Evolutionary conservation across 2,113 vertebrate genomes (phyloP), one percentile per base, ranked within the genome.

Genomic region (Gambusia holbrooki): DNA sequence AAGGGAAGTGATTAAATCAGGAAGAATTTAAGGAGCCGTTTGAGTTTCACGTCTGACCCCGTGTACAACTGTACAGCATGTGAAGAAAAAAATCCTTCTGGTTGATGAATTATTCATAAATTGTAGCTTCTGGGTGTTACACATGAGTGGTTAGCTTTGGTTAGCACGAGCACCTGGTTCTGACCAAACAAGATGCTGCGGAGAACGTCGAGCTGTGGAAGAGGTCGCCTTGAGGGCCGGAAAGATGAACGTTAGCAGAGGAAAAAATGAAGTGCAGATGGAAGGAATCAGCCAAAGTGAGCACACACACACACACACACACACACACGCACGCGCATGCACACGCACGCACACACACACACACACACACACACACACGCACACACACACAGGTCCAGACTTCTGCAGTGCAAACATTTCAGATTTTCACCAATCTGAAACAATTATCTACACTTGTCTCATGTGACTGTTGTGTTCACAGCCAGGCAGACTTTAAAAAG

Each of bases 71-170:
- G 30, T 69, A 63, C 63, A 82, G 84, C 77, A 75, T 84, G 87
- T 60, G 79, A 83, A 73, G 45, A 91, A 84, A 89, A 87, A 86
- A 90, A 70, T 32, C 63, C 65, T 35, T 73, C 81, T 64, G 15
- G 80, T 71, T 69, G 73, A 81, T 94, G 69, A 85, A 94, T 93
- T 88, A 94, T 94, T 93, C 89, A 94, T 88, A 65, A 70, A 78
- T 77, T 87, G 87, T 87, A 88, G 90, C 90, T 92, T 84, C 83
- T 76, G 71, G 88, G 81, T 73, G 87, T 93, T 93, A 84, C 91
- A 90, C 90, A 86, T 84, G 91, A 94, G 89, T 71, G 90, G 83
- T 37, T 37, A 37, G 35, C 69, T 83, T 79, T 84, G 76, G 88
- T 87, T 90, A 78, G 83, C 88, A 84, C 58, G 61, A 89, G 87